Conservation (phyloP, 1,140 invertebrate species). For the Oreohelix idahoensis region DNA sequence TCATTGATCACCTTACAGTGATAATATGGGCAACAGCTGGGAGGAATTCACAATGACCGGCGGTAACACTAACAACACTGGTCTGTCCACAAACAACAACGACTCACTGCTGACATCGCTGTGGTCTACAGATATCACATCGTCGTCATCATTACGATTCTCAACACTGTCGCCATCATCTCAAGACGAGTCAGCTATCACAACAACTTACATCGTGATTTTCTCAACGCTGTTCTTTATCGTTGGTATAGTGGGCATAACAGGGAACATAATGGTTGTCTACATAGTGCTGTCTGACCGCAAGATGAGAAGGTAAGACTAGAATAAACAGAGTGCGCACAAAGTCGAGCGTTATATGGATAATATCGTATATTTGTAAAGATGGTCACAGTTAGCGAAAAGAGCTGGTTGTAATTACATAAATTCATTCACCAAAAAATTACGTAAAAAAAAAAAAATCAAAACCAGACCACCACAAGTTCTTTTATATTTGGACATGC, state of each 20-base stretch:
- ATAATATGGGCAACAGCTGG: too few relatives aligned
- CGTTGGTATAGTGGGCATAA: constrained; percentile 53
- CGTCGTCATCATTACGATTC: not conserved
- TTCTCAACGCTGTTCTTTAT: constrained; percentile 56
- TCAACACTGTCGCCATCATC: not conserved
- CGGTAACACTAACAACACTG: not conserved
- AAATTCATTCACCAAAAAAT: too few relatives aligned
- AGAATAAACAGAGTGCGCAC: too few relatives aligned
- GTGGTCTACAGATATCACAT: not conserved
- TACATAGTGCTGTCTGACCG: constrained; percentile 67
- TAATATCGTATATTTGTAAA: too few relatives aligned
- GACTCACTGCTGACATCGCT: not conserved
- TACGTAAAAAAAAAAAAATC: too few relatives aligned
- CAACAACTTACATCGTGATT: constrained; percentile 39
- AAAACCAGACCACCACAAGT: too few relatives aligned
- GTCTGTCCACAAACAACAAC: not conserved
- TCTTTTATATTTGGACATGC: too few relatives aligned
- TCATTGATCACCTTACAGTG: too few relatives aligned
- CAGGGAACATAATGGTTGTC: constrained; percentile 70
- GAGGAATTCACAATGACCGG: not conserved
- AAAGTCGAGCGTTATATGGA: too few relatives aligned
- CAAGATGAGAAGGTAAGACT: constrained; percentile 66
- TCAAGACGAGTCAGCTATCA: not conserved
- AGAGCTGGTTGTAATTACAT: too few relatives aligned
- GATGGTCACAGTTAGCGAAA: too few relatives aligned